phyloP scores from a whole-genome alignment of 2,888 invertebrate species.

The Therioaphis trifolii region DNA sequence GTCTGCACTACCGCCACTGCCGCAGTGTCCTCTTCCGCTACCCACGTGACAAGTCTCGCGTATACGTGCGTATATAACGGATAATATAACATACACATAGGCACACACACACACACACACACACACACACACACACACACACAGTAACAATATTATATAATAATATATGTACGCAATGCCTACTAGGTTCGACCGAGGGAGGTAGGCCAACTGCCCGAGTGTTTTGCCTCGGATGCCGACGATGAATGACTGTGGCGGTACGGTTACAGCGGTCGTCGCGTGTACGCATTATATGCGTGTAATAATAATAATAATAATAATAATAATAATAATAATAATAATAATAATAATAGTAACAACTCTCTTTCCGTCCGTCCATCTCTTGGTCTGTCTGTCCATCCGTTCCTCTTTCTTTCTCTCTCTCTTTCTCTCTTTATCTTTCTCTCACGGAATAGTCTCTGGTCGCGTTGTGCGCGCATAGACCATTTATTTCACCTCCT shows the following conservation, averaged over 20 bases:
- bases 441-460: not conserved
- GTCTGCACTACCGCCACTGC: not conserved
- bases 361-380: not conserved
- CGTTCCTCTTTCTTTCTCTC: too few relatives aligned
- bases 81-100: too few relatives aligned
- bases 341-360: not conserved
- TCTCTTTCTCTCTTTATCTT: not conserved
- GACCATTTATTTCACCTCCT: not conserved
- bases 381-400: too few relatives aligned
- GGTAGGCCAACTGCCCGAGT: not conserved
- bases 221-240: not conserved
- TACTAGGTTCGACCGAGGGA: too few relatives aligned
- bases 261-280: not conserved
- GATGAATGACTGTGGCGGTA: not conserved
- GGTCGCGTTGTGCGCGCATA: not conserved
- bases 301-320: too few relatives aligned
- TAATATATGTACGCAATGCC: not conserved
- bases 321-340: not conserved
- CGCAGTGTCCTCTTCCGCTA: not conserved
- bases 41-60: not conserved
- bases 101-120: too few relatives aligned
- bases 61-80: too few relatives aligned
- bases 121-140: too few relatives aligned
- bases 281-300: not conserved
- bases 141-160: too few relatives aligned